Base-by-base conservation (phyloP, 2,113 vertebrate species). In the Phalacrocorax carbo region DNA sequence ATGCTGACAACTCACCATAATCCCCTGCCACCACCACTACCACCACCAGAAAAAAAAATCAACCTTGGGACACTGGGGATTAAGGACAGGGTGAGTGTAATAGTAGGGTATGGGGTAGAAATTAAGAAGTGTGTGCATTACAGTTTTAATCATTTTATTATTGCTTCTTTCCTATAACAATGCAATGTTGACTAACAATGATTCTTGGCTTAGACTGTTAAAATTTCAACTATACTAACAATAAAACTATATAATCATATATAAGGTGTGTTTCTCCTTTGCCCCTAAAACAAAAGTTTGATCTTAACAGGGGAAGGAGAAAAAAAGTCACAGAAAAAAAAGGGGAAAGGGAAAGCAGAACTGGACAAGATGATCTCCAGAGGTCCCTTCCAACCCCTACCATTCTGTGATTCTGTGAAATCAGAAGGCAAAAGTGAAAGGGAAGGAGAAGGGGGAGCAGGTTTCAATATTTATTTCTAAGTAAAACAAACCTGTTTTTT, bases 111-210 rank as follows among this genome's bases (percentile, higher is more conserved):
- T 65, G 23, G 7, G 16, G 1, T 51, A 69, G 66, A 73, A 87
- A 69, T 11, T 27, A 66, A 34, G 23, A 68, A 65, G 11, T 14
- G 21, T 44, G 15, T 46, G 4, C 44, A 26, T 51, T 51, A 21
- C 12, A 57, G 13, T 36, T 84, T 83, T 57, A 69, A 46, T 38
- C 3, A 7, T 32, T 18, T 30, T 65, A 23, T 51, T 70, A 8
- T 42, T 61, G 7, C 55, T 81, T 60, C 9, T 87, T 73, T 57
- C 68, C 17, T 68, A 13, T 32, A 79, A 51, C 46, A n/a, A 34
- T 52, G 36, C 0, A 0, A 13, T 44, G 6, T 57, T 38, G 18
- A 58, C 62, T 86, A 81, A 7, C 11, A 83, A n/a, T 5, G 4
- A 29, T 44, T 68, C 23, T 62, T 83, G 54, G 79, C 72, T 58